Base-by-base conservation (phyloP, 2,888 invertebrate genomes). In the Seira musarum region DNA sequence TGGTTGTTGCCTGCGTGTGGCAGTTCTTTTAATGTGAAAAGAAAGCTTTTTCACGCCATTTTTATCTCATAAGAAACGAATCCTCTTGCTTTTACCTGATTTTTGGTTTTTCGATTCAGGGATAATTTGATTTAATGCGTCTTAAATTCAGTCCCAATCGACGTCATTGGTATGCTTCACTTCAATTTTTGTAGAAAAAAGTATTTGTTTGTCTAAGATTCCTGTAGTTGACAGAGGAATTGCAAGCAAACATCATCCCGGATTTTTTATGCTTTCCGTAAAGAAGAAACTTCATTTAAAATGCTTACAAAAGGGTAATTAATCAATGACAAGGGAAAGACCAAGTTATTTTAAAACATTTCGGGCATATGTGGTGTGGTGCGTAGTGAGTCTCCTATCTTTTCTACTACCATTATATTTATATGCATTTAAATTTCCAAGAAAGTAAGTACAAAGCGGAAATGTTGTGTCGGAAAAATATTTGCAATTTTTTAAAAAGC, bases 291-390 rank as follows among this genome's bases (percentile, higher is more conserved):
- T 40, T 40, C 40, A 5, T 13, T 5, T 40, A 40, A 40, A 40
- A 40, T 40, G 40, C 13, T 8, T 40, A 13, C 40, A 22, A 65
- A 64, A 72, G 72, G 63, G 79, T 79, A 79, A 79, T 79, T 79
- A 79, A 79, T 79, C 79, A 79, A 79, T 79, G 79, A 72, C 79
- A 79, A 72, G 71, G 24, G 66, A 70, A 19, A 71, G 67, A 21
- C 69, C 60, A 40, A 49, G 66, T 66, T 74, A 67, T 74, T 74
- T 74, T 74, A 57, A 74, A n/a, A n/a, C n/a, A n/a, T n/a, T n/a
- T n/a, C n/a, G n/a, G n/a, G n/a, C n/a, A n/a, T n/a, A n/a, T n/a
- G n/a, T n/a, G n/a, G n/a, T n/a, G n/a, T n/a, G n/a, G 66, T 67
- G 46, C 30, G 69, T 69, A 69, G 53, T 57, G 69, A 30, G 60